These are phyloP conservation scores for Pachymerium ferrugineum DNA, from an alignment of 2,888 invertebrate genomes.

Conservation along the genomic window DNA sequence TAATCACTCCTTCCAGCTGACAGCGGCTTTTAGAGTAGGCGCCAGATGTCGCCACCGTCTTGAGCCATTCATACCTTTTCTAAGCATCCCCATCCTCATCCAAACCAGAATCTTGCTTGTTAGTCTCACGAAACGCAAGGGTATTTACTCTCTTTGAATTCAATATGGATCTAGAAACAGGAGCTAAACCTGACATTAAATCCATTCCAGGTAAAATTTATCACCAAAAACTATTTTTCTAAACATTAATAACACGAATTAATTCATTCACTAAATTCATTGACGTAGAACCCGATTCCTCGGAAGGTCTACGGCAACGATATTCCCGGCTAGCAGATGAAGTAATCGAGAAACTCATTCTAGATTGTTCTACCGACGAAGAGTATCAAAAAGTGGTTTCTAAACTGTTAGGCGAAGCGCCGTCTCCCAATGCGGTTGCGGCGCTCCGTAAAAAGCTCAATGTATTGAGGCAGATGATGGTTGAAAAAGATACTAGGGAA, in stretches of 20 bases:
- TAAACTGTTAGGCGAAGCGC: slow-evolving; percentile 1
- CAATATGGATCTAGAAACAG: background rate
- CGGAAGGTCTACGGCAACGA: slow-evolving; percentile 20
- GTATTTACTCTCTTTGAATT: background rate
- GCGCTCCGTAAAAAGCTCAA: slow-evolving; percentile 1
- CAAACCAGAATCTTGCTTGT: background rate
- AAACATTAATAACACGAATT: background rate
- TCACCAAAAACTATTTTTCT: background rate
- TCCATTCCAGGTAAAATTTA: background rate
- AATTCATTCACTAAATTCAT: background rate
- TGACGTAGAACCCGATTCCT: background rate
- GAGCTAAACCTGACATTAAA: background rate
- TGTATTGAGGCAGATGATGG: background rate
- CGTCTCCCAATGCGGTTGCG: slow-evolving; percentile 4
- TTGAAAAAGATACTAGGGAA: background rate
- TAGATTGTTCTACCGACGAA: slow-evolving; percentile 16
- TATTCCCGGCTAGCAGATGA: slow-evolving; percentile 9
- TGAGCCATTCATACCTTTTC: background rate
- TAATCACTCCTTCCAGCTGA: too few species aligned
- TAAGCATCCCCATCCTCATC: background rate
- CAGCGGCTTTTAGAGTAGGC: background rate
- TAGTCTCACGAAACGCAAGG: background rate
- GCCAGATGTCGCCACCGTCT: background rate
- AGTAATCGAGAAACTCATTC: slow-evolving; percentile 23
- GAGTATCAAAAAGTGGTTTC: background rate